Percentiles rank a stretch among this genome's conserved stretches.
Conservation (phyloP, 2,797 vertebrate species). For the Petrocephalus schoutedeni region DNA sequence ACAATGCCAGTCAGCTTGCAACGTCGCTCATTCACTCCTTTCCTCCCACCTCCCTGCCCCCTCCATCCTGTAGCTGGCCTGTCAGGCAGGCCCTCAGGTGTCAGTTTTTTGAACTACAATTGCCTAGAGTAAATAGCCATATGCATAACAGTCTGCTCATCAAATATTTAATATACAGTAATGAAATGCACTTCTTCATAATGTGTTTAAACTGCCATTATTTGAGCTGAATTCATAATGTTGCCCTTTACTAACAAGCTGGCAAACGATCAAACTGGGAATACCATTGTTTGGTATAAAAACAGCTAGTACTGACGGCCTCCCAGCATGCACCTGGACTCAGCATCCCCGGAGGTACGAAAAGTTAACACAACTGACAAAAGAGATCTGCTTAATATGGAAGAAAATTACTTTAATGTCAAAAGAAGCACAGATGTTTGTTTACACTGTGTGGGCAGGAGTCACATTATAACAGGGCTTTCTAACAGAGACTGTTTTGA, state of each 20-base stretch:
- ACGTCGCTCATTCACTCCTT: not conserved
- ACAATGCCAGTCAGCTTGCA: not conserved
- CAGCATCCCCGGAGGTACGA: not conserved
- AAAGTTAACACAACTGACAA: not conserved
- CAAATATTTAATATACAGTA: not conserved
- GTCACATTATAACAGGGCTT: not conserved
- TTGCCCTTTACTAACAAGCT: slow-evolving; percentile 2
- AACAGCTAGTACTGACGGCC: not conserved
- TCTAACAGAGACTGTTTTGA: not conserved
- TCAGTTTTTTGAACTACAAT: not conserved
- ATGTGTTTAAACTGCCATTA: not conserved
- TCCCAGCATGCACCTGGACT: not conserved
- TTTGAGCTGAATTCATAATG: slow-evolving; percentile 14
- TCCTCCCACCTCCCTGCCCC: not conserved
- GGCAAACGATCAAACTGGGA: not conserved
- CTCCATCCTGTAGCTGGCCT: not conserved
- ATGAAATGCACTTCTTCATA: not conserved
- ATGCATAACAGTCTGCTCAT: slow-evolving; percentile 1
- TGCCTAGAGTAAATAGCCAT: slow-evolving; percentile 1
- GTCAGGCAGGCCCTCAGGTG: not conserved
- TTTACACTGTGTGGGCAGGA: not conserved
- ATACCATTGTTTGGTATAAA: not conserved
- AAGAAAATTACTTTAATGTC: not conserved
- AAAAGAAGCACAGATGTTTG: not conserved
- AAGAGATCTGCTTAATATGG: not conserved